Conservation (phyloP, 1,140 invertebrate genomes). For the Calosoma granatense region DNA sequence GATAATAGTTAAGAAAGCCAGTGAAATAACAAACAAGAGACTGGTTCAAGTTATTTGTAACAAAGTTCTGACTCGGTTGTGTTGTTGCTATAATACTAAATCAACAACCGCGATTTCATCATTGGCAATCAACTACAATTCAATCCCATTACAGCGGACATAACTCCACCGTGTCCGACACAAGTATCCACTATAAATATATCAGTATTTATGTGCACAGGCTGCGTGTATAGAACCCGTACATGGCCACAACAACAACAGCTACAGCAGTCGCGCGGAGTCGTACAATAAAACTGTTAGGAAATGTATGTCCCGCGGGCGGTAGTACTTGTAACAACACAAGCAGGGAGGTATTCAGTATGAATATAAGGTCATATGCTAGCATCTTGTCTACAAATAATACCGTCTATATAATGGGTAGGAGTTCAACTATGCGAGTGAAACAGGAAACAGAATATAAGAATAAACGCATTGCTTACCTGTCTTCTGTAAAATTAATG, state of each 20-base stretch:
- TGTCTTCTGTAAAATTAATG: too few species aligned
- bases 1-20: background rate
- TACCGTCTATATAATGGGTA: too few species aligned
- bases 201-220: background rate
- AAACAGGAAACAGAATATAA: too few species aligned
- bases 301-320: background rate
- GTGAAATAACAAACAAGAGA: background rate
- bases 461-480: too few species aligned
- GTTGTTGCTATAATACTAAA: background rate
- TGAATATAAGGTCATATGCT: too few species aligned
- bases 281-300: background rate
- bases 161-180: background rate
- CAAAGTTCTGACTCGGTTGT: background rate
- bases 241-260: background rate
- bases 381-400: too few species aligned
- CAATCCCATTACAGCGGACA: background rate
- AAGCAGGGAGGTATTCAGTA: background rate
- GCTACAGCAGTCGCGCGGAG: too few species aligned
- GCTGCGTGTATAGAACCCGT: background rate
- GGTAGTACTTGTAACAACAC: too few species aligned
- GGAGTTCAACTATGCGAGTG: too few species aligned
- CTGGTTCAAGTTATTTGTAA: background rate
- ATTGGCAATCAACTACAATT: background rate
- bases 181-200: background rate
- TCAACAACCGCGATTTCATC: background rate